Conservation (phyloP, 2,113 vertebrate species). For the pig (Sus scrofa) region DNA sequence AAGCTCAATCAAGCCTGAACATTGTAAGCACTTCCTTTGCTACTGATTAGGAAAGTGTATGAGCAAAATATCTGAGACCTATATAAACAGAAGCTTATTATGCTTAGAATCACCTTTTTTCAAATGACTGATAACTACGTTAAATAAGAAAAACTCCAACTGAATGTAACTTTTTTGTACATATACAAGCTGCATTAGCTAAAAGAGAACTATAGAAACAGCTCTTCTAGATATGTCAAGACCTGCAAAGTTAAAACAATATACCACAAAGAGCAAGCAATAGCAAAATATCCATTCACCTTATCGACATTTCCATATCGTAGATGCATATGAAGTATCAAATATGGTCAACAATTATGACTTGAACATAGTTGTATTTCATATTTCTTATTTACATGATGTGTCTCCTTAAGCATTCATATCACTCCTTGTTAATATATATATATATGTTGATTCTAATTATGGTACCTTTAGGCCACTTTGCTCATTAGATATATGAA, state of each 20-base stretch:
- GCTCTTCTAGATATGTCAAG: not conserved
- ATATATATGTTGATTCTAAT: not conserved
- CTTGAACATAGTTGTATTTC: not conserved
- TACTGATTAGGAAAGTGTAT: constrained; percentile 12
- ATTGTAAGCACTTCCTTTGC: not conserved
- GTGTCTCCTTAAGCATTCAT: not conserved
- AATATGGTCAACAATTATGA: constrained; percentile 30
- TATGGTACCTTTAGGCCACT: not conserved
- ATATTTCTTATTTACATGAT: not conserved
- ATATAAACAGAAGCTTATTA: constrained; percentile 22
- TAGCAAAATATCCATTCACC: not conserved
- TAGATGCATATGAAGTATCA: constrained; percentile 57
- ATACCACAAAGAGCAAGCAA: not conserved
- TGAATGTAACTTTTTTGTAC: not conserved
- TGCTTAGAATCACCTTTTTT: constrained; percentile 16
- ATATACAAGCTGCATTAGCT: not conserved
- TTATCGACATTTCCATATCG: constrained; percentile 59
- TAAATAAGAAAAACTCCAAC: not conserved
- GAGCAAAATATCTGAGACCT: not conserved
- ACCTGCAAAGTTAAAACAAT: not conserved
- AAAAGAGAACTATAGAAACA: not conserved
- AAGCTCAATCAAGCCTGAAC: constrained; percentile 46
- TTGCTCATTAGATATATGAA: not conserved
- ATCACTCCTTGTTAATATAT: not conserved
- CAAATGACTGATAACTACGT: not conserved